Base-by-base conservation (phyloP, 1,140 invertebrate genomes). In the Anastrepha obliqua region DNA sequence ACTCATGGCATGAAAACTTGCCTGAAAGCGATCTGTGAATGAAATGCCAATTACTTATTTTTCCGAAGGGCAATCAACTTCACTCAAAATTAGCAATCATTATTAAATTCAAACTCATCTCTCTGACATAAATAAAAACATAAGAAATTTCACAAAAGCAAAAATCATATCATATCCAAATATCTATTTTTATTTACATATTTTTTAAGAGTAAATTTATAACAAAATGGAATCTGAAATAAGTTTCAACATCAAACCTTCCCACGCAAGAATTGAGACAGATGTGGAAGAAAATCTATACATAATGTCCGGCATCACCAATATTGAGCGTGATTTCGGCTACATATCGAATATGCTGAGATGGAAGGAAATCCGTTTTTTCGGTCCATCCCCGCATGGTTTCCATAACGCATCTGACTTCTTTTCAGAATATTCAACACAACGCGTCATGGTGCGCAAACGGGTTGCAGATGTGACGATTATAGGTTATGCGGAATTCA, bases 401-500 rank as follows among this genome's bases (percentile, higher is more conserved):
- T 60, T 47, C 39, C 62, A 62, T 20, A 11, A 86, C 3, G 85
- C 58, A 20, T 58, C 58, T 59, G 62, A 86, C 13, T 86, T 86
- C 58, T 65, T 86, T 39, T 3, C 20, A 15, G 39, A 44, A 44
- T 60, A 86, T 58, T 29, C 85, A 0, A 39, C 85, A 2, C 85
- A 86, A 17, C 85, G 85, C 1, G n/a, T 86, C 4, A 65, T 86
- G 59, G 85, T 86, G 59, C 85, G 85, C n/a, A 17, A 62, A 20
- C 59, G 29, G 2, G 17, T 13, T n/a, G 29, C 58, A 3, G 85
- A 86, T 51, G 85, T 86, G 2, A 81, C 47, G 7, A 20, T 81
- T 11, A 81, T 91, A 17, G 91, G 89, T 64, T 92, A 91, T 85
- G 91, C 90, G 6, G 91, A 92, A 86, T 86, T 92, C 8, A 89